A percentile compares a stretch with the other conserved stretches of the same genome.
Evolutionary conservation across 2,888 invertebrate genomes (phyloP).

Genomic region (Tyria jacobaeae): DNA sequence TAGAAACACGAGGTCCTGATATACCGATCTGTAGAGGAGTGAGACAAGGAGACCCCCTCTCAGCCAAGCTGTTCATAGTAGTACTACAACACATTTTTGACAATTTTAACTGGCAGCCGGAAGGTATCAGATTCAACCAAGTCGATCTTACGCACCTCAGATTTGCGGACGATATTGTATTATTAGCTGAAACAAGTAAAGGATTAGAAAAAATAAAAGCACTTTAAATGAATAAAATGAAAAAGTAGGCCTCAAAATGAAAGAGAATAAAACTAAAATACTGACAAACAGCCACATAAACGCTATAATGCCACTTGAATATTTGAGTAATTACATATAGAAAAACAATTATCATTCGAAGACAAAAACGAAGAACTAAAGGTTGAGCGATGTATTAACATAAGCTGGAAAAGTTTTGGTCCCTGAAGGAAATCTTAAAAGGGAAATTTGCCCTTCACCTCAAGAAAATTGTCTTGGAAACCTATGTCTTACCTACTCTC

Average conservation of each 20-base stretch:
- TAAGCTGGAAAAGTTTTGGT: conserved; percentile 21
- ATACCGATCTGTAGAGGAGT: conserved; percentile 22
- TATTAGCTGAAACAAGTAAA: no score
- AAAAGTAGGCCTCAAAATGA: no score
- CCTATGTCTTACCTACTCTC: no score
- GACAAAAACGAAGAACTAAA: conserved; percentile 17
- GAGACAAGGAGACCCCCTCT: conserved; percentile 25
- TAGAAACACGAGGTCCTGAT: no score
- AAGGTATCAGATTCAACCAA: no score
- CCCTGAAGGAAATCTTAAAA: conserved; percentile 14
- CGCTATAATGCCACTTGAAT: conserved; percentile 7
- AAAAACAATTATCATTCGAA: conserved; percentile 18
- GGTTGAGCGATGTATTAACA: conserved; percentile 18
- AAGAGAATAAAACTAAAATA: no score
- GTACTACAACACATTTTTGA: conserved; percentile 9
- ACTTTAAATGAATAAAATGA: no score
- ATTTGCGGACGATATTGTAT: no score
- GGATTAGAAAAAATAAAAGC: no score
- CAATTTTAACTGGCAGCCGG: no score
- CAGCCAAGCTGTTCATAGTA: conserved; percentile 4
- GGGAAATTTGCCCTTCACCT: conserved; percentile 4
- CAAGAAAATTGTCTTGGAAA: conserved; percentile 6
- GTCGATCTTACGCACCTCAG: no score
- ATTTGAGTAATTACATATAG: conserved; percentile 20
- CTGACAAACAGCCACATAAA: background rate